Evolutionary conservation across 1,140 invertebrate genomes (phyloP).

Genomic region (Apis dorsata): DNA sequence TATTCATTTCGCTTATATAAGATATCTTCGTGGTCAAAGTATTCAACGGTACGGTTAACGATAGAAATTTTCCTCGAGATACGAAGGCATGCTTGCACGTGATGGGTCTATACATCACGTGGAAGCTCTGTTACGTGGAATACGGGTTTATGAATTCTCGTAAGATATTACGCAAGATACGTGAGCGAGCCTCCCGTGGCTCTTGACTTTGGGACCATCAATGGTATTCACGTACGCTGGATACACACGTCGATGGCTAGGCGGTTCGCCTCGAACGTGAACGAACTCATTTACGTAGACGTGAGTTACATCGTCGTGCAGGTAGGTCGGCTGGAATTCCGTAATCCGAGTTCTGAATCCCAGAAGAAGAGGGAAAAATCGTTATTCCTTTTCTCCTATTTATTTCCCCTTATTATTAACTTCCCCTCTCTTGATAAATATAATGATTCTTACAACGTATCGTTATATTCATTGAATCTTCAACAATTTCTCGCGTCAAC

Average conservation of each 20-base stretch:
- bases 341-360: slow-evolving; percentile 19
- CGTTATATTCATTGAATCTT: background rate
- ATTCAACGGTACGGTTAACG: background rate
- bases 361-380: background rate
- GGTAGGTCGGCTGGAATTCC: slow-evolving; percentile 23
- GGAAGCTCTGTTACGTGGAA: slow-evolving; percentile 21
- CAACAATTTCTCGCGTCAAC: background rate
- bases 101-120: background rate
- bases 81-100: background rate
- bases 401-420: too few relatives aligned
- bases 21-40: background rate
- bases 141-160: slow-evolving; percentile 39
- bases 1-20: background rate
- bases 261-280: slow-evolving; percentile 32
- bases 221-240: slow-evolving; percentile 37
- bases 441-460: too few relatives aligned
- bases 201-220: slow-evolving; percentile 43
- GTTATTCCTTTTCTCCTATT: background rate
- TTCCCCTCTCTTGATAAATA: too few relatives aligned
- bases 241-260: slow-evolving; percentile 29
- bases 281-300: slow-evolving; percentile 46
- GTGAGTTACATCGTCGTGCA: slow-evolving; percentile 14
- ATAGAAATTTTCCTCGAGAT: background rate
- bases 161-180: slow-evolving; percentile 39
- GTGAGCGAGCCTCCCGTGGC: slow-evolving; percentile 23